Evolutionary conservation across 2,113 vertebrate genomes (phyloP), one percentile per base, ranked within the genome.

Genomic region (Bubo blakistoni): DNA sequence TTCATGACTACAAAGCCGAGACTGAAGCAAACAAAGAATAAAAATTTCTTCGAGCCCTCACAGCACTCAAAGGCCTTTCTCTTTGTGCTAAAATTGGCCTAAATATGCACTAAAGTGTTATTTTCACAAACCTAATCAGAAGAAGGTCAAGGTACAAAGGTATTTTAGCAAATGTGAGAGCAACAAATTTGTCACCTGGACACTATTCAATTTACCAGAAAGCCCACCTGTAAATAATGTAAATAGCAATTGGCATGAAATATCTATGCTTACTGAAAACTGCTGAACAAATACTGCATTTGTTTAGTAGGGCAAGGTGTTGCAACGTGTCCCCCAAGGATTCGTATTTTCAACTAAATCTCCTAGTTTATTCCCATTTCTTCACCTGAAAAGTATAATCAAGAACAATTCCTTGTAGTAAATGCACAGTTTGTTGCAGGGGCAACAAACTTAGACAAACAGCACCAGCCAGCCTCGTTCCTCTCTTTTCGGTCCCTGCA

Each of bases 391-490:
- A 73, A 61, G 5, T 16, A 38, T 2, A 18, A 26, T 24, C 20
- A 44, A 67, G 62, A 90, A 65, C 6, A 88, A 65, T 7, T 44
- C 13, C 7, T 36, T 47, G 20, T 25, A 72, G 73, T 10, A 30
- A 85, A 76, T 3, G 3, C 30, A 61, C 1, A 0, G 2, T 26
- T 58, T 81, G 16, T 21, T 72, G 25, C 38, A 91, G 29, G 13
- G 21, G 6, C 20, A 71, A 34, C 13, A 49, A 62, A 40, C n/a
- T 38, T 67, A 1, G 6, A 13, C 38, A 49, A 54, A 42, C 10
- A 32, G 3, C 34, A n/a, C 10, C 22, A 72, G 13, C 1, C 38
- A 66, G 29, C 3, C 9, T 63, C 3, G 1, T 11, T 24, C 7
- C 13, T 5, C n/a, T 13, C 7, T 54, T 59, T 38, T 38, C 16